Base-by-base conservation (phyloP, 1,140 invertebrate genomes). In the Grapholita molesta region DNA sequence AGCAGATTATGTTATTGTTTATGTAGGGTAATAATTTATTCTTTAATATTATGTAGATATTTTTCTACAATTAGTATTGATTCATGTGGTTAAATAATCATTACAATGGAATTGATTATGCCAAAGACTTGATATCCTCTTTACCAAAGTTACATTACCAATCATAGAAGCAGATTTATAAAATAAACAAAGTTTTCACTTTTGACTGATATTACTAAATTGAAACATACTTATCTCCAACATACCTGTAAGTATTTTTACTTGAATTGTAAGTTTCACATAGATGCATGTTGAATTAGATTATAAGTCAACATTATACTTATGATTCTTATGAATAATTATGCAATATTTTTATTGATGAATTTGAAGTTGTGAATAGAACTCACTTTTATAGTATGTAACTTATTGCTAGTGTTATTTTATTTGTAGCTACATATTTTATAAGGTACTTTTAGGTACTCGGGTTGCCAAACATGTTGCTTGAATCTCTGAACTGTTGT, bases 401-500 rank as follows among this genome's bases (percentile, higher is more conserved):
- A 61, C 24, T 61, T 28, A 15, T 61, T 7, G 55, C 55, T 61
- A 61, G 55, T 61, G 55, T 61, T 61, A 28, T 61, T 61, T 61
- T 25, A 61, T 61, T 67, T 74, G 73, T 78, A 76, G 73, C 70
- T 79, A 74, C 73, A 67, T 72, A 73, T 73, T 70, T 74, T 71
- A 70, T 77, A 80, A 77, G 70, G 74, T 84, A 82, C 76, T 80
- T 72, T 81, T 75, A 80, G 80, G 79, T 88, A 89, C 86, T 89
- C 85, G 70, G 76, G 86, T 86, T 88, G 89, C 89, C 89, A 91
- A 91, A 91, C 78, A 68, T 70, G 65, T 76, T 86, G 88, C 89
- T 91, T 89, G 89, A 91, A 91, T 91, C 89, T 89, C 85, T 64
- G 67, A 77, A 82, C 70, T 84, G 77, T 88, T 81, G 23, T 64